Evolutionary conservation across 2,797 vertebrate genomes (phyloP), one percentile per base, ranked within the genome.

Genomic region (Protonibea diacanthus): DNA sequence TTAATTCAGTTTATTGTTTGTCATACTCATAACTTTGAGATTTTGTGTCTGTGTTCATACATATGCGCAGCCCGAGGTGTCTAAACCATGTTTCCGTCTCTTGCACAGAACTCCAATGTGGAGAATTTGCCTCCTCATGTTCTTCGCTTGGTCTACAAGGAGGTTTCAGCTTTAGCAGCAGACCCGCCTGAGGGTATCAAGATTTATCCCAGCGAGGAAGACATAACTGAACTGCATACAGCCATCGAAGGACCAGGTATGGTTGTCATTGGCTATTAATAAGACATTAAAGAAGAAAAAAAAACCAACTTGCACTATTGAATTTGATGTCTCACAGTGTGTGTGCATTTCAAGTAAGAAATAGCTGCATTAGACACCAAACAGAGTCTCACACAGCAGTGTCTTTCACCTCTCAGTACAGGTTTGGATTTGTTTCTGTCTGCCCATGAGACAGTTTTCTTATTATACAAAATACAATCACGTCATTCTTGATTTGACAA

Each of bases 51-150:
- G 4, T 42, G 23, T 59, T 33, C 29, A 7, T 45, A 38, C 2
- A 47, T 65, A 13, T 48, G 3, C n/a, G 58, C 9, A 52, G 58
- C 52, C 5, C 7, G 1, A 23, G 3, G 18, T 61, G 12, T 0
- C 20, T 58, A 11, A 73, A 76, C 25, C 4, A 0, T 68, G 3
- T 67, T 33, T 42, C 1, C 60, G 18, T 84, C 11, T 85, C n/a
- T 82, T 14, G 76, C 9, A 12, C 81, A 98, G 97, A 98, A 97
- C 94, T 97, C 97, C 89, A 98, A 98, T 93, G 96, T 98, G 92
- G 97, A 98, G 93, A 98, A 98, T 93, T 93, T 98, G 90, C 97
- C 97, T 14, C 97, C 97, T 84, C 97, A 98, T 77, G 95, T 98
- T 89, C 95, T 98, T 92, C 97, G 97, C 82, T 94, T 97, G 80